Evolutionary conservation across 2,113 vertebrate genomes (phyloP).

Genomic region (Microtus montanus): DNA sequence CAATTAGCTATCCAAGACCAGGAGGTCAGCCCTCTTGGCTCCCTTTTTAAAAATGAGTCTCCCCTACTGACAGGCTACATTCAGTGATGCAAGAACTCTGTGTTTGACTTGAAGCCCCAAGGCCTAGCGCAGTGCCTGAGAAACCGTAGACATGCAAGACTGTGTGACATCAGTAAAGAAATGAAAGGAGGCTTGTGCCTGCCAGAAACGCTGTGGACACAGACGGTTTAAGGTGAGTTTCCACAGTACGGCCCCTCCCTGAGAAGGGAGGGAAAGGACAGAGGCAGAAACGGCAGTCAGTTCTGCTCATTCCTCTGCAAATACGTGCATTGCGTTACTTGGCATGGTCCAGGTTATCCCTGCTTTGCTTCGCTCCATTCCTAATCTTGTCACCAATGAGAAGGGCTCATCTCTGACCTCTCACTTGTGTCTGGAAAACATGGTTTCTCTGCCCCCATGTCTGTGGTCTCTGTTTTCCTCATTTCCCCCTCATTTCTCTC

Average conservation of each 20-base stretch:
- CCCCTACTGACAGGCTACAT: not conserved
- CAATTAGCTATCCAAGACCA: not conserved
- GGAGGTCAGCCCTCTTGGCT: not conserved
- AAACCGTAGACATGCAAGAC: not conserved
- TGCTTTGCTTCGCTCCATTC: accelerated
- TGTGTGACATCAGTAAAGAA: not conserved
- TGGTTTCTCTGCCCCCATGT: not conserved
- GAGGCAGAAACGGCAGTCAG: not conserved
- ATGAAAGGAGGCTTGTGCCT: not conserved
- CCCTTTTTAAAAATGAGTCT: not conserved
- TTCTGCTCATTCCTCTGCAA: not conserved
- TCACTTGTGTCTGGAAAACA: not conserved
- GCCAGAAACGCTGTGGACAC: not conserved
- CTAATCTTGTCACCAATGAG: not conserved
- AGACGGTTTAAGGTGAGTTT: not conserved
- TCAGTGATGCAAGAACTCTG: not conserved
- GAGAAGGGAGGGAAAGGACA: not conserved
- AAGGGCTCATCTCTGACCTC: not conserved
- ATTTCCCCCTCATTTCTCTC: not conserved
- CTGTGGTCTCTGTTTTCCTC: not conserved
- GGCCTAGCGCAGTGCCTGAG: not conserved
- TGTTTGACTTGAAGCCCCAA: not conserved
- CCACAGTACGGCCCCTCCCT: not conserved
- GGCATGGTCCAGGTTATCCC: no score
- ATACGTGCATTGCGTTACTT: not conserved